phyloP scores from a whole-genome alignment of 2,888 invertebrate species.

The Cryptus viduatorius region DNA sequence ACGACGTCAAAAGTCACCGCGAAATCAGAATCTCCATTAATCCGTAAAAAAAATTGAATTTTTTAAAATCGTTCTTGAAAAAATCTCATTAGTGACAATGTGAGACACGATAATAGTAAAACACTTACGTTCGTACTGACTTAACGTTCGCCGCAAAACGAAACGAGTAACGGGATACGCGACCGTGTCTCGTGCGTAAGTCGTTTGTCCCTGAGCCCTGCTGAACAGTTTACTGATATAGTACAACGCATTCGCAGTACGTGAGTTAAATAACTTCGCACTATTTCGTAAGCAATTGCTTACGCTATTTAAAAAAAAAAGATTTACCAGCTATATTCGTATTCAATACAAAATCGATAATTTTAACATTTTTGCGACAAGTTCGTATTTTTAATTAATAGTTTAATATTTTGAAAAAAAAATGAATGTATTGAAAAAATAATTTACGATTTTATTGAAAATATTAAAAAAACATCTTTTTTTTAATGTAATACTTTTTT shows the following conservation, averaged over 20 bases:
- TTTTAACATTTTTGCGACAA: not conserved
- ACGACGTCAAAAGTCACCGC: conserved; percentile 13
- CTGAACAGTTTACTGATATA: not conserved
- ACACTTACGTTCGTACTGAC: not conserved
- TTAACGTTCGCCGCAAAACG: conserved; percentile 21
- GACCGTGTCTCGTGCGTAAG: conserved; percentile 4
- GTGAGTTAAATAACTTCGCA: not conserved
- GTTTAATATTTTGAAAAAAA: not conserved
- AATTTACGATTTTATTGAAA: too few relatives aligned
- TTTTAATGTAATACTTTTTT: not conserved
- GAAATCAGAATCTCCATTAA: conserved; percentile 7
- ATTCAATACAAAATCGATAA: not conserved
- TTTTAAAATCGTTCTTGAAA: not conserved
- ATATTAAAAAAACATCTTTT: too few relatives aligned
- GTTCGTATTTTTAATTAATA: not conserved
- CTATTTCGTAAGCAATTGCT: not conserved
- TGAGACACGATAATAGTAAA: not conserved
- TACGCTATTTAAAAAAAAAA: too few relatives aligned
- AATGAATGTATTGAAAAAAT: too few relatives aligned
- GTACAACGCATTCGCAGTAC: not conserved
- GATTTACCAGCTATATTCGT: too few relatives aligned
- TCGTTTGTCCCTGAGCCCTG: conserved; percentile 18
- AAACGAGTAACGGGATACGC: conserved; percentile 26
- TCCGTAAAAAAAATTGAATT: not conserved
- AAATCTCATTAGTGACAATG: not conserved